phyloP scores from a whole-genome alignment of 2,888 invertebrate genomes.

The Microctonus hyperodae region DNA sequence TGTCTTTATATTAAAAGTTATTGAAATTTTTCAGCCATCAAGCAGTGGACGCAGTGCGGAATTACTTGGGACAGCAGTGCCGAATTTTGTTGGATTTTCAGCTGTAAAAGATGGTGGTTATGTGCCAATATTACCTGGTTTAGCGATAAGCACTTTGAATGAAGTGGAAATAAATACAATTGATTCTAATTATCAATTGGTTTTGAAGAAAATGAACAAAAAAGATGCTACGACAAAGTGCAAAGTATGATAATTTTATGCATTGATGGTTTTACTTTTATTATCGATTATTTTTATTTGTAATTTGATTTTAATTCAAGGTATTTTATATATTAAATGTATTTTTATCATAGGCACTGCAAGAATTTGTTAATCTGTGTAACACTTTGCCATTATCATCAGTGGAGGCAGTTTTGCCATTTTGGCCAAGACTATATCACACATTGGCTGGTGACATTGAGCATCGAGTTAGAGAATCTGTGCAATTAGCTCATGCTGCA shows the following conservation, averaged over 20 bases:
- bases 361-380: slow-evolving; percentile 80
- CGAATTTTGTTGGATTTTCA: slow-evolving; percentile 73
- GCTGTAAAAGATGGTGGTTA: slow-evolving; percentile 70
- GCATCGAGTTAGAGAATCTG: slow-evolving; percentile 82
- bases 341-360: slow-evolving; percentile 70
- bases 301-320: slow-evolving; percentile 16
- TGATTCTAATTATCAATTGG: slow-evolving; percentile 77
- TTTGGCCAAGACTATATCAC: slow-evolving; percentile 85
- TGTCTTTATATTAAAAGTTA: slow-evolving; percentile 1
- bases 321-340: not conserved
- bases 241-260: slow-evolving; percentile 69
- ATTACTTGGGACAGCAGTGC: slow-evolving; percentile 69
- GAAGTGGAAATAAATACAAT: slow-evolving; percentile 71
- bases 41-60: slow-evolving; percentile 91
- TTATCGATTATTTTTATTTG: no score
- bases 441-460: slow-evolving; percentile 80
- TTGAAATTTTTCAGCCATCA: slow-evolving; percentile 75
- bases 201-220: slow-evolving; percentile 86
- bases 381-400: slow-evolving; percentile 71
- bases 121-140: slow-evolving; percentile 67
- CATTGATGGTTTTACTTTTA: no score
- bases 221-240: slow-evolving; percentile 89
- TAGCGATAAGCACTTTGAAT: slow-evolving; percentile 65
- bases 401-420: slow-evolving; percentile 76
- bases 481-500: slow-evolving; percentile 76